Evolutionary conservation across 2,113 vertebrate genomes (phyloP).

Genomic region (Podarcis muralis): DNA sequence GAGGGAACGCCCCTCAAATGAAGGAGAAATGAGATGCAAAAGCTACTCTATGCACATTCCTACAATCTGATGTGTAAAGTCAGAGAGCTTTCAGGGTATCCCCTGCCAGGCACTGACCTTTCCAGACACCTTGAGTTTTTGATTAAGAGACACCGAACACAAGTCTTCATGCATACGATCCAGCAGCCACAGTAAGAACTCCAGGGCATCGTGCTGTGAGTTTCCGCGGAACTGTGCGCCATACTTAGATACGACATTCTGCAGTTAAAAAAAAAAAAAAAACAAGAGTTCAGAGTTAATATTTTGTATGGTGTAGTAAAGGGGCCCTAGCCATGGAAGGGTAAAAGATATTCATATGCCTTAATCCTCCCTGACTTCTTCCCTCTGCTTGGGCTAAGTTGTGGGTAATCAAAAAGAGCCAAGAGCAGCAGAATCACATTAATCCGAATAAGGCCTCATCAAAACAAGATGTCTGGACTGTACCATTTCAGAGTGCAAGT

Average conservation of each 20-base stretch:
- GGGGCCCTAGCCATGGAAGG: not conserved
- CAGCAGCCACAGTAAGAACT: slow-evolving; percentile 96
- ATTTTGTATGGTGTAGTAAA: no score
- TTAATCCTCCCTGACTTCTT: not conserved
- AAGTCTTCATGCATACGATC: slow-evolving; percentile 91
- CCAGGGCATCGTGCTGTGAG: slow-evolving; percentile 91
- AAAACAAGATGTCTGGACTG: not conserved
- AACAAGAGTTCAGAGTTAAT: not conserved
- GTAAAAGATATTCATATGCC: not conserved
- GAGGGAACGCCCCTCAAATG: not conserved
- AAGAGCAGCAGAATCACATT: not conserved
- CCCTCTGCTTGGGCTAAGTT: not conserved
- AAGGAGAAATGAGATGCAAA: not conserved
- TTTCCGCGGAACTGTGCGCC: slow-evolving; percentile 91
- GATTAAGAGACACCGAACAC: slow-evolving; percentile 70
- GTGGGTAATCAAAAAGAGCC: not conserved
- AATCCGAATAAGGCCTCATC: not conserved
- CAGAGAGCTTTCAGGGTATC: not conserved
- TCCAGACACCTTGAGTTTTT: slow-evolving; percentile 58
- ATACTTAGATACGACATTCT: slow-evolving; percentile 92
- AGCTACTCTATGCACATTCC: not conserved
- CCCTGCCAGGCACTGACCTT: slow-evolving; percentile 79
- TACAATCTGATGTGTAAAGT: not conserved
- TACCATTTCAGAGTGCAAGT: not conserved
- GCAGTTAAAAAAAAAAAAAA: slow-evolving; percentile 24